Evolutionary conservation across 2,888 invertebrate species (phyloP).

Genomic region (Noctuana brunneofusca): DNA sequence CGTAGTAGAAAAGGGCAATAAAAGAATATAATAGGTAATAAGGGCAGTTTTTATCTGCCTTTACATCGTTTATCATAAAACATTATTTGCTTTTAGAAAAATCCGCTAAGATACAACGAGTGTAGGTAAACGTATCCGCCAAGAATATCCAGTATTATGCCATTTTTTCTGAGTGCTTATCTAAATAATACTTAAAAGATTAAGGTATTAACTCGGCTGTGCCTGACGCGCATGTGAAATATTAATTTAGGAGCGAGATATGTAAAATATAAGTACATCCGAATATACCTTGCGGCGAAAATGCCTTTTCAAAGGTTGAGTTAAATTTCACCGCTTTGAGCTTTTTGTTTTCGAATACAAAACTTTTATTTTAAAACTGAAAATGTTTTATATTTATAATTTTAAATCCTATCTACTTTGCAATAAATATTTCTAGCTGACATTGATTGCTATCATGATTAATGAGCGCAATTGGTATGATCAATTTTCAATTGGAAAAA

Average conservation of each 20-base stretch:
- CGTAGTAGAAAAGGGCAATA: no score
- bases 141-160: no score
- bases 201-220: slow-evolving; percentile 15
- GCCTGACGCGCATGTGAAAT: slow-evolving; percentile 9
- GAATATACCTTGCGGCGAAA: slow-evolving; percentile 6
- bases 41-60: no score
- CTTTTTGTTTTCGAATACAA: slow-evolving; percentile 8
- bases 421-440: neutral
- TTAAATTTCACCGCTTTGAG: slow-evolving; percentile 8
- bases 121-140: no score
- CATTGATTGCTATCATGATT: neutral
- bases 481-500: no score
- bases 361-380: slow-evolving; percentile 10
- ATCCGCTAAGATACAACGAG: no score
- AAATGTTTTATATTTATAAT: neutral
- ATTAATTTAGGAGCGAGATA: slow-evolving; percentile 18
- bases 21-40: no score
- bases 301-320: slow-evolving; percentile 1
- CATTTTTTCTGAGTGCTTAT: slow-evolving; percentile 10
- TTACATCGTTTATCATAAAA: no score
- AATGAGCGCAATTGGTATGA: no score
- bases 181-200: slow-evolving; percentile 15
- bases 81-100: no score
- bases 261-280: slow-evolving; percentile 2
- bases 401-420: neutral